Percentiles rank a stretch among this genome's conserved stretches.
Evolutionary conservation across 2,113 vertebrate genomes (phyloP).

Genomic region (Chascanopsetta lugubris): DNA sequence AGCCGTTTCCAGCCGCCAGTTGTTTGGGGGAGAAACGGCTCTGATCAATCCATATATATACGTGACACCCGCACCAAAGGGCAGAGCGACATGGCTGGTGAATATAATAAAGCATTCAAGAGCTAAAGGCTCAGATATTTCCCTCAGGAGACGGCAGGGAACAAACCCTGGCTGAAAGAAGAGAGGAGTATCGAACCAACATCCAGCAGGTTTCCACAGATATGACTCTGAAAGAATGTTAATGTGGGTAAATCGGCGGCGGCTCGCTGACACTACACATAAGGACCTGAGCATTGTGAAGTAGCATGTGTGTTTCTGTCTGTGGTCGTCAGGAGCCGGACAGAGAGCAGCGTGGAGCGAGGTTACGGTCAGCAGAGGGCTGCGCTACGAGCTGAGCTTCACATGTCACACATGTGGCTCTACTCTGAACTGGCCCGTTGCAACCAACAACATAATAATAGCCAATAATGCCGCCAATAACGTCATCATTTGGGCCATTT

Average conservation of each 20-base stretch:
- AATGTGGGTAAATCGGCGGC: not conserved
- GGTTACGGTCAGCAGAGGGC: too few relatives aligned
- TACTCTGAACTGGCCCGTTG: too few relatives aligned
- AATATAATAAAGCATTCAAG: not conserved
- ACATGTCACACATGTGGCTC: too few relatives aligned
- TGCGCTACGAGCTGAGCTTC: too few relatives aligned
- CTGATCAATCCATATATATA: not conserved
- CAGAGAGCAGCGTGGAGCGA: not conserved
- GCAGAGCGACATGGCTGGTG: not conserved
- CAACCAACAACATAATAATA: too few relatives aligned
- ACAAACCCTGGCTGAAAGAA: not conserved
- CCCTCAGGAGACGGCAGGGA: not conserved
- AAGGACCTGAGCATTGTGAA: not conserved
- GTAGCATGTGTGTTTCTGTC: not conserved
- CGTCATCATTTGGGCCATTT: too few relatives aligned
- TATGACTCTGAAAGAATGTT: not conserved
- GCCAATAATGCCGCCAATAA: too few relatives aligned
- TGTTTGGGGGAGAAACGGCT: not conserved
- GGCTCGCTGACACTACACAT: not conserved
- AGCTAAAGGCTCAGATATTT: slow-evolving; percentile 7
- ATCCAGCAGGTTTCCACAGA: not conserved
- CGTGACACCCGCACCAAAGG: not conserved
- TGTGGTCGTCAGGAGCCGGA: not conserved
- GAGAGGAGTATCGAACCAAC: not conserved
- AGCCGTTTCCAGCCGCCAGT: not conserved